Evolutionary conservation across 2,113 vertebrate genomes (phyloP), one percentile per base, ranked within the genome.

Genomic region (Anguilla japonica): DNA sequence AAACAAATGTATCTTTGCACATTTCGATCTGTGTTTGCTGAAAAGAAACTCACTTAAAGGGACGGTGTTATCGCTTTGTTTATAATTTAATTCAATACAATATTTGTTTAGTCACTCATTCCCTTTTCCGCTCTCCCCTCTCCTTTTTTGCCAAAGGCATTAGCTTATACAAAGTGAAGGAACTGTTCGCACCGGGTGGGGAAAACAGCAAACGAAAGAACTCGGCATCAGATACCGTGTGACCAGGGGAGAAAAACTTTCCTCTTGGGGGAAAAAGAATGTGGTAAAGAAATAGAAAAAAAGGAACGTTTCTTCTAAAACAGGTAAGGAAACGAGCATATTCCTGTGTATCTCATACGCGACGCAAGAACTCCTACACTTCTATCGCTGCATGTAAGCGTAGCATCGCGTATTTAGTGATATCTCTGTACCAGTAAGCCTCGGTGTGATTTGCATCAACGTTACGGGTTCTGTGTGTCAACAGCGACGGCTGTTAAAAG

Each of bases 181-280:
- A 85, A 79, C 40, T 85, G 39, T 60, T 81, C 75, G 13, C 50
- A 80, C 34, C 78, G 22, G 67, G 71, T 50, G 40, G 79, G 20
- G 78, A 85, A 80, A 5, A 81, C 39, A 57, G 80, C 34, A 75
- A 75, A 75, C 71, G 29, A 84, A 80, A 85, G 20, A 80, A 85
- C 22, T 85, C 84, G 29, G 63, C 40, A 78, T 84, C 67, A 16
- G 41, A 39, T 43, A 67, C 50, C 26, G 50, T 56, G 50, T 34
- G 41, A 57, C 78, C 53, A 57, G 46, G 50, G 5, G 79, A 81
- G 46, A 50, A 85, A 85, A 85, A 79, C 46, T 85, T 85, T 50
- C 34, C 29, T 80, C 71, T 85, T 53, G 50, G 50, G 43, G 84
- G 53, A 41, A 81, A 79, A 79, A 85, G 80, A 85, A 85, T 80